A percentile compares a stretch with the other conserved stretches of the same genome.
These are phyloP conservation scores for Oikopleura vanhoeffeni DNA, from an alignment of 23 tunicate species.

Conservation along the genomic window DNA sequence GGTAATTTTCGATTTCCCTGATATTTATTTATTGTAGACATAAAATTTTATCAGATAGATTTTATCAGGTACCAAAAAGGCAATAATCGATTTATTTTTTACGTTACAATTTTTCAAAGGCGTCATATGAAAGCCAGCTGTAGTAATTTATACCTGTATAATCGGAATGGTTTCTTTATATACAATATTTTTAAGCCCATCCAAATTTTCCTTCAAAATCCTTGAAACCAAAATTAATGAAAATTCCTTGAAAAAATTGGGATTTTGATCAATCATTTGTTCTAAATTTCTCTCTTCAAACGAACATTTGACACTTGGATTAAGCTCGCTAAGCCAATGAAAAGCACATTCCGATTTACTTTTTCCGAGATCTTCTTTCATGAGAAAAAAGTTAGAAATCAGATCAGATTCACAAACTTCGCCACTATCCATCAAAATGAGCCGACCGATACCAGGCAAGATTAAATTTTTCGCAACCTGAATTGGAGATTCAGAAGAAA, in stretches of 20 bases:
- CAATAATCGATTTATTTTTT: no score
- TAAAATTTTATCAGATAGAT: no score
- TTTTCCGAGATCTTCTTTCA: background rate
- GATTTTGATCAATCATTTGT: conserved; percentile 24
- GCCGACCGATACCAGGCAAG: background rate
- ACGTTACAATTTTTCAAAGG: no score
- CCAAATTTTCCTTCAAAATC: conserved; percentile 17
- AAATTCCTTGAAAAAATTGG: conserved; percentile 39
- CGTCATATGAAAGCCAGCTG: no score
- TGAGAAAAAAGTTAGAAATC: background rate
- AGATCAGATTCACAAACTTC: background rate
- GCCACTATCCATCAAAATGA: background rate
- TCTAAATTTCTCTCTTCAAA: conserved; percentile 32
- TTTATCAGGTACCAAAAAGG: no score
- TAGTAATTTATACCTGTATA: conserved; percentile 28
- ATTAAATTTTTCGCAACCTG: background rate
- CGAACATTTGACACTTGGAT: conserved; percentile 83
- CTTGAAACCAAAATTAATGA: conserved; percentile 40
- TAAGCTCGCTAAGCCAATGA: conserved; percentile 41
- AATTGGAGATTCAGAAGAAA: no score
- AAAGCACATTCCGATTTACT: conserved; percentile 27
- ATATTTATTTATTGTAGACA: no score
- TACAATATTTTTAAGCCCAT: conserved; percentile 23
- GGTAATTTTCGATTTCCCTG: no score
- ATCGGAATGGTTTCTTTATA: conserved; percentile 60